phyloP scores from a whole-genome alignment of 2,888 invertebrate genomes.

The Hypsopygia costalis region DNA sequence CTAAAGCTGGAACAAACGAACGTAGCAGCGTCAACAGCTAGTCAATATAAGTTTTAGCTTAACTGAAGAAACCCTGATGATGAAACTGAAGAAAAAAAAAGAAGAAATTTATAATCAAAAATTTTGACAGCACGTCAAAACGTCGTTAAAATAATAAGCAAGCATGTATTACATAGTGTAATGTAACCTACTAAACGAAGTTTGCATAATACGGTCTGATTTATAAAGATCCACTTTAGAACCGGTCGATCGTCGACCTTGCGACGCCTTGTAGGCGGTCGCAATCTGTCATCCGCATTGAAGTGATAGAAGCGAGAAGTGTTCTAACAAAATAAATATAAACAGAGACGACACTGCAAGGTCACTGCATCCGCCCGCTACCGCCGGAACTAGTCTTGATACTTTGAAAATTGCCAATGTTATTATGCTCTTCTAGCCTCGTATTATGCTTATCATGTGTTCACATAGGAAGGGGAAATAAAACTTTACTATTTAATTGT shows the following conservation, averaged over 20 bases:
- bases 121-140: constrained; percentile 11
- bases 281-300: constrained; percentile 47
- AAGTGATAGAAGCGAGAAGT: constrained; percentile 22
- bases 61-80: no score
- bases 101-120: no score
- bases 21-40: no score
- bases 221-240: constrained; percentile 45
- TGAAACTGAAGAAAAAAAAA: no score
- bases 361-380: constrained; percentile 40
- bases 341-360: constrained; percentile 43
- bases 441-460: constrained; percentile 28
- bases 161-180: constrained; percentile 12
- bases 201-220: constrained; percentile 40
- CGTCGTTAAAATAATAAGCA: constrained; percentile 13
- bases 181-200: constrained; percentile 22
- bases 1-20: no score
- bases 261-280: constrained; percentile 36
- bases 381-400: constrained; percentile 44
- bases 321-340: constrained; percentile 26
- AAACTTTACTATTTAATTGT: constrained; percentile 13
- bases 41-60: no score
- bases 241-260: constrained; percentile 58
- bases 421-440: constrained; percentile 32
- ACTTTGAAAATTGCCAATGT: constrained; percentile 11
- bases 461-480: constrained; percentile 30